Percentiles rank a stretch among this genome's conserved stretches.
Evolutionary conservation across 1,140 invertebrate genomes (phyloP).

Genomic region (Drosophila parvula): DNA sequence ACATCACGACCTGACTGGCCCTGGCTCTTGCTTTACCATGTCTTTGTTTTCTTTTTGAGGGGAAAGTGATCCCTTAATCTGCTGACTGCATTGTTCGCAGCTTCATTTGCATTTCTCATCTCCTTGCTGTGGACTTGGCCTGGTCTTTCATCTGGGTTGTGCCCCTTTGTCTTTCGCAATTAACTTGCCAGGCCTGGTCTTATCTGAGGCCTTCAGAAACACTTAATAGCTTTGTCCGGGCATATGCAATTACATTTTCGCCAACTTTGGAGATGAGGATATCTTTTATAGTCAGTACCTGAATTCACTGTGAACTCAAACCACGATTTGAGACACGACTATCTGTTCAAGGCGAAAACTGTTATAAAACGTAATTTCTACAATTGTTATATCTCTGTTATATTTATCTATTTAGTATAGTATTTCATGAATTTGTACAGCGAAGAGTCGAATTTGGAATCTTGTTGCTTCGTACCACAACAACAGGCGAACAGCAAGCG

Average conservation of each 20-base stretch:
- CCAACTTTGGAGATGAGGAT: not conserved
- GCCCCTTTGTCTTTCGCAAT: slow-evolving; percentile 17
- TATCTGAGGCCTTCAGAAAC: slow-evolving; percentile 33
- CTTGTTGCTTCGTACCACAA: too few relatives aligned
- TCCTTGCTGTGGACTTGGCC: slow-evolving; percentile 7
- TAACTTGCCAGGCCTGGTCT: slow-evolving; percentile 20
- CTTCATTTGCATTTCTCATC: slow-evolving; percentile 48
- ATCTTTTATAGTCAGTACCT: too few relatives aligned
- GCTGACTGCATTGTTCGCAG: slow-evolving; percentile 15
- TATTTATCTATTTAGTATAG: too few relatives aligned
- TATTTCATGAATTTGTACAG: too few relatives aligned
- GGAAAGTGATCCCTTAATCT: slow-evolving; percentile 17
- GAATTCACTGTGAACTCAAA: too few relatives aligned
- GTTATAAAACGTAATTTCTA: too few relatives aligned
- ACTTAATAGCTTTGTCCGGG: slow-evolving; percentile 34
- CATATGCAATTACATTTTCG: slow-evolving; percentile 42
- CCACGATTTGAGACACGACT: too few relatives aligned
- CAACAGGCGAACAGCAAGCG: too few relatives aligned
- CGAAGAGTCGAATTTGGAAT: too few relatives aligned
- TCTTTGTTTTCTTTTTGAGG: slow-evolving; percentile 1
- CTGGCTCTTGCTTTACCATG: slow-evolving; percentile 38
- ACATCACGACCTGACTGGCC: slow-evolving; percentile 41
- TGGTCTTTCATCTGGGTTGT: slow-evolving; percentile 17
- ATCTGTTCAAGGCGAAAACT: too few relatives aligned
- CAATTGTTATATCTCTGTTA: too few relatives aligned